Conservation (phyloP, 2,797 vertebrate genomes). For the Balearica regulorum region DNA sequence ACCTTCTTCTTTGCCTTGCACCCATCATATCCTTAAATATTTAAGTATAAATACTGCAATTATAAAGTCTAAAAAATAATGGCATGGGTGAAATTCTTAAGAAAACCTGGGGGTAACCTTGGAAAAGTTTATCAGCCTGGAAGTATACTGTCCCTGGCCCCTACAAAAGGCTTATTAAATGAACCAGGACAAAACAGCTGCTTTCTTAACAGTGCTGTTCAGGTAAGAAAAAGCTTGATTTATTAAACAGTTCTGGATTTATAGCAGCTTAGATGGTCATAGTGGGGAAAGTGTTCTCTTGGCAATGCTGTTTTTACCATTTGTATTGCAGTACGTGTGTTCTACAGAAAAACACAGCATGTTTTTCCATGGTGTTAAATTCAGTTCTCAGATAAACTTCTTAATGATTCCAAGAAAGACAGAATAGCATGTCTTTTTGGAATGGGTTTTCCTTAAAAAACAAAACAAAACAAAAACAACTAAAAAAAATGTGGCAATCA, state of each 20-base stretch:
- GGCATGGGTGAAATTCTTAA: slow-evolving; percentile 96
- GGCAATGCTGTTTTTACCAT: neutral
- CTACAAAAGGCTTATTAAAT: slow-evolving; percentile 94
- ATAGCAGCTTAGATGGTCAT: neutral
- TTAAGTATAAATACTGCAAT: neutral
- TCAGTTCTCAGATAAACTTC: neutral
- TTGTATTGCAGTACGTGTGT: neutral
- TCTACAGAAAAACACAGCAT: neutral
- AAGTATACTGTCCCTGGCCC: slow-evolving; percentile 94
- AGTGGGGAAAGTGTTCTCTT: neutral
- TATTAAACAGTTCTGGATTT: neutral
- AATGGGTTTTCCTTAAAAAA: neutral
- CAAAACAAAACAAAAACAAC: too few relatives aligned
- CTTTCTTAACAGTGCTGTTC: slow-evolving; percentile 98
- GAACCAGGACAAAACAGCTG: slow-evolving; percentile 98
- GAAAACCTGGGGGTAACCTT: slow-evolving; percentile 89
- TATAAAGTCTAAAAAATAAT: slow-evolving; percentile 77
- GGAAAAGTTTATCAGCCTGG: slow-evolving; percentile 93
- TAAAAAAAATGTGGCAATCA: neutral
- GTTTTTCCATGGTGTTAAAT: neutral
- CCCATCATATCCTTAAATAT: slow-evolving; percentile 19
- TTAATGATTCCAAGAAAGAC: neutral
- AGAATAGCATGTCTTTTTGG: neutral
- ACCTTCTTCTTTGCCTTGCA: slow-evolving; percentile 36
- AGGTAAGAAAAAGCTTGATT: slow-evolving; percentile 78